These are phyloP conservation scores for Lepidurus couesii DNA, from an alignment of 1,140 invertebrate species.

Conservation along the genomic window DNA sequence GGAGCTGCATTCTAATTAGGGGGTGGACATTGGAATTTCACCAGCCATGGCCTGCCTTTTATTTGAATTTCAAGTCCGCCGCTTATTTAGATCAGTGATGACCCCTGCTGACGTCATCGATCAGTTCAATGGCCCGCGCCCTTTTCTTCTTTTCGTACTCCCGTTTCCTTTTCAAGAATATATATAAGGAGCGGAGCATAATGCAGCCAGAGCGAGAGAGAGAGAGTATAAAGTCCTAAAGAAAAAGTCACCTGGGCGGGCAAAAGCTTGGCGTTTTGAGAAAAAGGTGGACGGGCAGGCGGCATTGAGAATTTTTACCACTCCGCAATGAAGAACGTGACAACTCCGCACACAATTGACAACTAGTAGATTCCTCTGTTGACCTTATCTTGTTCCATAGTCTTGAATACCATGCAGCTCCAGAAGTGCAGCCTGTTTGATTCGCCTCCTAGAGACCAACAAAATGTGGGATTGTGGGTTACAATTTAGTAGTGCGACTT, in stretches of 20 bases:
- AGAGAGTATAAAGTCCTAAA: not conserved
- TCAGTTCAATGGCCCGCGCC: constrained; percentile 16
- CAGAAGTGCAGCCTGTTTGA: too few relatives aligned
- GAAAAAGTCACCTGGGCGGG: constrained; percentile 9
- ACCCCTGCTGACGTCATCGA: constrained; percentile 20
- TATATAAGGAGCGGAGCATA: constrained; percentile 16
- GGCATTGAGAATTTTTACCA: constrained; percentile 1
- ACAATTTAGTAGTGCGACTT: too few relatives aligned
- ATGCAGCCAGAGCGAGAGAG: not conserved
- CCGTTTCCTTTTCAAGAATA: constrained; percentile 11
- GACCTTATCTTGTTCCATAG: too few relatives aligned
- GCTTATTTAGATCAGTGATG: constrained; percentile 22
- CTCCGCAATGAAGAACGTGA: not conserved
- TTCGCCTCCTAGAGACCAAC: too few relatives aligned
- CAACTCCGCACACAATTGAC: not conserved
- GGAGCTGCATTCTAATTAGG: constrained; percentile 15
- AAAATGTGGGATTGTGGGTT: too few relatives aligned
- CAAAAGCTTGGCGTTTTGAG: not conserved
- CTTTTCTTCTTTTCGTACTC: constrained; percentile 15
- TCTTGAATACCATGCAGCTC: too few relatives aligned
- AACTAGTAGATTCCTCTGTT: not conserved
- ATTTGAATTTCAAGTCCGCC: constrained; percentile 18
- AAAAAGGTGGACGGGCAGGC: not conserved
- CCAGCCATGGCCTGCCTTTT: constrained; percentile 1
- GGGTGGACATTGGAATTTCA: constrained; percentile 21